Evolutionary conservation across 1,140 invertebrate species (phyloP), one percentile per base, ranked within the genome.

Genomic region (Bombus superbus): DNA sequence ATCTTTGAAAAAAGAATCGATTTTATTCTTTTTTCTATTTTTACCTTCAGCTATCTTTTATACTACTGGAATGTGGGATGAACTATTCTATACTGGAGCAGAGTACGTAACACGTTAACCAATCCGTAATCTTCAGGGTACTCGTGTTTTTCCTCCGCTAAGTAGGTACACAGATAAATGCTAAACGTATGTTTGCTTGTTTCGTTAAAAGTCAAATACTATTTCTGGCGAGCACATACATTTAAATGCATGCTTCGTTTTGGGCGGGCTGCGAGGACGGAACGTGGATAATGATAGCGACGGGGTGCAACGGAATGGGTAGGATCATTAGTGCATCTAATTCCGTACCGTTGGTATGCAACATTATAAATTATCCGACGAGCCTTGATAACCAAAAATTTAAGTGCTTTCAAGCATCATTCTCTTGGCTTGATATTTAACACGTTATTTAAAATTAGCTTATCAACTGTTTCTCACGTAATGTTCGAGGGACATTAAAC

Each of bases 231-330:
- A 64, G 66, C 79, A 62, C 40, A 68, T 53, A 73, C 86, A 73
- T 83, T 88, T 66, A 73, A 73, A 57, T n/a, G 72, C 76, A 22
- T 35, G 64, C 28, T 40, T 87, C 44, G 38, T 74, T 79, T 78
- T 57, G 69, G 71, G 66, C 74, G 62, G 40, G 59, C 76, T 69
- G 66, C 57, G n/a, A 73, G 87, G 47, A 47, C 69, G 87, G 87
- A 88, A 86, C 82, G 87, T 82, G 88, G 87, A 89, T 89, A 89
- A 86, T 83, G 87, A 89, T 77, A 64, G 66, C 53, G 75, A 88
- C 64, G 68, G 77, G 72, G 73, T 86, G 83, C 85, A 88, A 77
- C n/a, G 73, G 57, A n/a, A 69, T 71, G 69, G 38, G 47, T 77
- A 66, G 59, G 83, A 88, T 88, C 73, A 77, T 88, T 88, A 88